Evolutionary conservation across 2,113 vertebrate genomes (phyloP).

Genomic region (Naja naja): DNA sequence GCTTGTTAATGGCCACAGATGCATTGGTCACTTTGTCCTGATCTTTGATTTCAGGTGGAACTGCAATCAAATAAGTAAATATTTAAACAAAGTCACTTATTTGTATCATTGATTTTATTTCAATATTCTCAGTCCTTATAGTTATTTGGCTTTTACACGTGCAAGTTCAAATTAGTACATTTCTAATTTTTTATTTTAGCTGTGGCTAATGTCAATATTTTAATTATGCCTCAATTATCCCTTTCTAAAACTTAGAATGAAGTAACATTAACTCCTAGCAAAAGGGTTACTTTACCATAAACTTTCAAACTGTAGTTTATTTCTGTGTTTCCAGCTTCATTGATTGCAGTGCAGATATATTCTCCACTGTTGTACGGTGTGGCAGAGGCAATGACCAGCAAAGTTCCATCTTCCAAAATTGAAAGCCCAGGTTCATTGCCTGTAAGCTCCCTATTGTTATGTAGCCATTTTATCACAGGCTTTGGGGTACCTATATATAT

Average conservation of each 20-base stretch:
- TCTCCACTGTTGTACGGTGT: slow-evolving; percentile 84
- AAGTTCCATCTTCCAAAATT: slow-evolving; percentile 79
- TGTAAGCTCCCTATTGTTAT: slow-evolving; percentile 82
- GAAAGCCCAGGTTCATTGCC: slow-evolving; percentile 86
- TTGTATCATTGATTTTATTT: neutral
- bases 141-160: neutral
- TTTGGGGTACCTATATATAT: slow-evolving; percentile 80
- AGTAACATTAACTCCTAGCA: neutral
- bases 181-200: neutral
- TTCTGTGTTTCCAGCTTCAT: slow-evolving; percentile 90
- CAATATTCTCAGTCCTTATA: neutral
- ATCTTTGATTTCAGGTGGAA: slow-evolving; percentile 86
- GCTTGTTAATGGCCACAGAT: slow-evolving; percentile 82
- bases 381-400: slow-evolving; percentile 84
- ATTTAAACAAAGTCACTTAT: neutral
- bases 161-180: neutral
- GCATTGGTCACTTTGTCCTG: slow-evolving; percentile 75
- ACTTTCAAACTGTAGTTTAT: slow-evolving; percentile 92
- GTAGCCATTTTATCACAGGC: slow-evolving; percentile 89
- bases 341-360: slow-evolving; percentile 86
- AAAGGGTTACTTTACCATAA: slow-evolving; percentile 74
- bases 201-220: neutral
- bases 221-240: neutral
- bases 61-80: slow-evolving; percentile 65
- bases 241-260: neutral